Percentiles rank a stretch among this genome's conserved stretches.
phyloP scores from a whole-genome alignment of 2,113 vertebrate species.

The Oncorhynchus keta region DNA sequence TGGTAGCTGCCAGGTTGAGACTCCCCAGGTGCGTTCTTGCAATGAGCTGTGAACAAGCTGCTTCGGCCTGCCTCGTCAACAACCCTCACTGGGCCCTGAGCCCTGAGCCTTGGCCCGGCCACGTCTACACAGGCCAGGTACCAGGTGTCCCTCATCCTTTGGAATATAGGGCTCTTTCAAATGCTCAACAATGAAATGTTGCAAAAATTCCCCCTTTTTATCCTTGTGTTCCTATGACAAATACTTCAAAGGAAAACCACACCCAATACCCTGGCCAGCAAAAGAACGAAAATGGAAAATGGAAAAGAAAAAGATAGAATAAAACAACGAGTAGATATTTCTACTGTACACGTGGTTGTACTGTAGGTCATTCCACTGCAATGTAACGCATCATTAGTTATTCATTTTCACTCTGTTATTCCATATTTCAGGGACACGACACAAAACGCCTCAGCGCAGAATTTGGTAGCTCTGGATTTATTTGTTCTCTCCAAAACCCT shows the following conservation, averaged over 20 bases:
- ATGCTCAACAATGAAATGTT: not conserved
- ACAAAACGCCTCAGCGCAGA: constrained; percentile 16
- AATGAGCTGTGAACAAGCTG: constrained; percentile 73
- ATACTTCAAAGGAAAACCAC: not conserved
- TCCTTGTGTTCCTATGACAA: not conserved
- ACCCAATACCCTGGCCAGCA: not conserved
- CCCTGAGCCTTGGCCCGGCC: constrained; percentile 17
- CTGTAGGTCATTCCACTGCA: constrained; percentile 2
- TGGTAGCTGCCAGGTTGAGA: constrained; percentile 55
- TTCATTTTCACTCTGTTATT: not conserved
- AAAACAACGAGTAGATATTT: not conserved
- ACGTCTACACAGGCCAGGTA: constrained; percentile 58
- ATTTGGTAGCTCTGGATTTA: constrained; percentile 46
- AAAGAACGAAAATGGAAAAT: constrained; percentile 3
- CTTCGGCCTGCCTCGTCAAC: constrained; percentile 60
- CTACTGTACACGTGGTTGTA: constrained; percentile 4
- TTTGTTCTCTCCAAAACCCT: constrained; percentile 38
- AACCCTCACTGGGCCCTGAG: constrained; percentile 23
- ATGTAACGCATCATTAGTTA: constrained; percentile 2
- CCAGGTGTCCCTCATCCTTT: constrained; percentile 64
- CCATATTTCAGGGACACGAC: constrained; percentile 35
- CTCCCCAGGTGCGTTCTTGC: constrained; percentile 69
- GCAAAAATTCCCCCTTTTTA: not conserved
- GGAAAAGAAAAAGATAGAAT: constrained; percentile 3
- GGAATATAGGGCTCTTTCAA: constrained; percentile 38